Evolutionary conservation across 2,888 invertebrate genomes (phyloP).

Genomic region (Hemaris fuciformis): DNA sequence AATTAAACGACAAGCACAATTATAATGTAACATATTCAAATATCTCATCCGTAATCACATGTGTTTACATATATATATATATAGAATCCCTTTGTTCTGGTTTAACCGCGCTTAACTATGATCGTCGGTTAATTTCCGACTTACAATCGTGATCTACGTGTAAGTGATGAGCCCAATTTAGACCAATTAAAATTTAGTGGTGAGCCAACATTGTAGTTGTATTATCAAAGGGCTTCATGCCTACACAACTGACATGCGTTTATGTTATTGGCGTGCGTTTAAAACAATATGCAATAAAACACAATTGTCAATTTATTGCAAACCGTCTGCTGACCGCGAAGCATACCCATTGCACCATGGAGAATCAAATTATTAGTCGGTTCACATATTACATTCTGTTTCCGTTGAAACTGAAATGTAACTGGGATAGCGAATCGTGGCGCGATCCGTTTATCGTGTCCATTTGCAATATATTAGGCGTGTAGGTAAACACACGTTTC

Average conservation of each 20-base stretch:
- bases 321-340: constrained; percentile 40
- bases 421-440: constrained; percentile 34
- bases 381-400: constrained; percentile 38
- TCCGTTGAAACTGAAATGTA: not conserved
- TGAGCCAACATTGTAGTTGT: not conserved
- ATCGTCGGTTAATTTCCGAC: constrained; percentile 5
- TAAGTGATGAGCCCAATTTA: constrained; percentile 6
- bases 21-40: constrained; percentile 25
- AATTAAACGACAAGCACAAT: constrained; percentile 51
- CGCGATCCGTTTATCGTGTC: constrained; percentile 29
- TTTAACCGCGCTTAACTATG: constrained; percentile 2
- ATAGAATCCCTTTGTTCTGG: constrained; percentile 7
- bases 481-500: constrained; percentile 47
- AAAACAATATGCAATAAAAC: constrained; percentile 15
- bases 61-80: not conserved
- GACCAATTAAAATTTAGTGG: constrained; percentile 2
- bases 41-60: constrained; percentile 8
- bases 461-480: constrained; percentile 35
- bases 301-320: constrained; percentile 42
- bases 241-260: not conserved
- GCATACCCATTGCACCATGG: constrained; percentile 38
- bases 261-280: not conserved
- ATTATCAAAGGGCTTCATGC: not conserved
- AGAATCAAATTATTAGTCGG: constrained; percentile 41
- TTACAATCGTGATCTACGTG: constrained; percentile 1